Evolutionary conservation across 2,888 invertebrate species (phyloP).

Genomic region (Drosophila mimetica): DNA sequence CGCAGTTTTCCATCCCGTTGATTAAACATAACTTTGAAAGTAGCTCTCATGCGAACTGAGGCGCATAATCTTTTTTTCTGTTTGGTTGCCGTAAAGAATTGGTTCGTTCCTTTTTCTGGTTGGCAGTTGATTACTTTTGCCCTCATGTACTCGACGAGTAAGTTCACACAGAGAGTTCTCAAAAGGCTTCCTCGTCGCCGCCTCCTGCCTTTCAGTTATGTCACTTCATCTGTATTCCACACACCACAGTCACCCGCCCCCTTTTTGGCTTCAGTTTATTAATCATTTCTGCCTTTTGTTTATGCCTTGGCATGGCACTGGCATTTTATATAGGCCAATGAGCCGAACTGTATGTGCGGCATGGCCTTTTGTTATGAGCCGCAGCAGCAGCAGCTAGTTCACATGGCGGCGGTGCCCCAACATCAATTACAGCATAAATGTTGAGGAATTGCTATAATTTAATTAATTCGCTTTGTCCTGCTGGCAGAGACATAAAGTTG

Average conservation of each 20-base stretch:
- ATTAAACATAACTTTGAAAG: conserved; percentile 20
- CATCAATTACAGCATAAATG: conserved; percentile 39
- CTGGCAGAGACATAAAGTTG: conserved; percentile 37
- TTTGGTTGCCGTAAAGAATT: conserved; percentile 27
- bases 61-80: conserved; percentile 12
- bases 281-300: conserved; percentile 41
- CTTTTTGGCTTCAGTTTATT: conserved; percentile 36
- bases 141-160: conserved; percentile 16
- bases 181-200: conserved; percentile 21
- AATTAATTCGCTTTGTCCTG: conserved; percentile 50
- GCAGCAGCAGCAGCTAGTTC: conserved; percentile 14
- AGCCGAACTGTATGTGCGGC: conserved; percentile 21
- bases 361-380: conserved; percentile 34
- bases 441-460: conserved; percentile 42
- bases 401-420: conserved; percentile 28
- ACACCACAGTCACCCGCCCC: conserved; percentile 18
- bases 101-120: conserved; percentile 5
- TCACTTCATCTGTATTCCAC: conserved; percentile 39
- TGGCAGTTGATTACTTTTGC: conserved; percentile 34
- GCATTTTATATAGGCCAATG: conserved; percentile 59
- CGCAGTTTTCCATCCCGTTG: conserved; percentile 5
- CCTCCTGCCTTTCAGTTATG: conserved; percentile 33
- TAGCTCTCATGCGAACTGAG: conserved; percentile 25
- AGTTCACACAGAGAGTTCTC: conserved; percentile 39
- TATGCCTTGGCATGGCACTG: conserved; percentile 22